Base-by-base conservation (phyloP, 2,113 vertebrate species). In the Chaetorhynchus papuensis region DNA sequence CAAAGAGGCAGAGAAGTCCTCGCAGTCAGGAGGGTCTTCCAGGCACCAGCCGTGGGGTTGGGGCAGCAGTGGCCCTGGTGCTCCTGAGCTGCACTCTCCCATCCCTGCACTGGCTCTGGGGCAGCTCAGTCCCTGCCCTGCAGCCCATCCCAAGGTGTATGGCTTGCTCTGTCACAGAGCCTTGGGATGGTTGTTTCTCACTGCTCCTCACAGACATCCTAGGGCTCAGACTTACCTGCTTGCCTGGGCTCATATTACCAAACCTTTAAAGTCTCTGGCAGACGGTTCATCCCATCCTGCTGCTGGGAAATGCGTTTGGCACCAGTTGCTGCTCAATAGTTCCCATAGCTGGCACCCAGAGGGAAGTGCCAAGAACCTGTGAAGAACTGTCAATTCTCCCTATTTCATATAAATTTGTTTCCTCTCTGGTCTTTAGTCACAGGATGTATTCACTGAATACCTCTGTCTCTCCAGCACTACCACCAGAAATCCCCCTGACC, bases 221-320 rank as follows among this genome's bases (percentile, higher is more conserved):
- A 9, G 17, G 30, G 22, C 52, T 37, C 65, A 44, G 27, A 11
- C 44, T 35, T 1, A 0, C 28, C 45, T 75, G 14, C 59, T 35
- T 7, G 4, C 19, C 8, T 0, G 0, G 6, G 20, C 11, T 54
- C 26, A 26, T 15, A 1, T 1, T 15, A 54, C n/a, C 8, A 49
- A 30, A 15, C 42, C 35, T 26, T 9, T 13, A 7, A 20, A 33
- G 15, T 28, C 19, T 27, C 68, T 57, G 53, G 37, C 10, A 45
- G 23, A 35, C 15, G 27, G 13, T 44, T 61, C 6, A 15, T 18
- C 47, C 42, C 3, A 2, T 27, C 41, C 72, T n/a, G 41, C 37
- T 63, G 6, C 47, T 57, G 30, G 22, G 50, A 66, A 71, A 35
- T 8, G 24, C 13, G n/a, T 28, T 33, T 61, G 39, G 53, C 31